These are phyloP conservation scores for Heliconius charithonia DNA, from an alignment of 2,888 invertebrate species.

Conservation along the genomic window DNA sequence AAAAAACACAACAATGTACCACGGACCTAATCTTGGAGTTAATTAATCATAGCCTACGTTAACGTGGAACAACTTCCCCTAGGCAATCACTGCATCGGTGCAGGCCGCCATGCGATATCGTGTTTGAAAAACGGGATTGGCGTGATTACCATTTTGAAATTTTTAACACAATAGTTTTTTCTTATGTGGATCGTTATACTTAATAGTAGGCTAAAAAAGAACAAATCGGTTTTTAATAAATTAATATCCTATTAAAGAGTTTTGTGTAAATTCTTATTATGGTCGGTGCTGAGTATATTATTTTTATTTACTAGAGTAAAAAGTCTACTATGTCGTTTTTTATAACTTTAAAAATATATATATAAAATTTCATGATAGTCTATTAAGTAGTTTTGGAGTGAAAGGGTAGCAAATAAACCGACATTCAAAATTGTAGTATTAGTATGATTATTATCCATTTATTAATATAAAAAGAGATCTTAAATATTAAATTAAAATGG, in stretches of 20 bases:
- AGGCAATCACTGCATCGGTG: constrained; percentile 65
- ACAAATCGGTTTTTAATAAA: not conserved
- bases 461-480: not conserved
- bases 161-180: not conserved
- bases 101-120: constrained; percentile 70
- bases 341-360: no score
- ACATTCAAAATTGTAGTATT: no score
- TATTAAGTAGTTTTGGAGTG: no score
- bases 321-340: no score
- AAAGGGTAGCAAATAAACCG: no score
- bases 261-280: not conserved
- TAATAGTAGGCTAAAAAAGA: constrained; percentile 5
- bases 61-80: constrained; percentile 47
- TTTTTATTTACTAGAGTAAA: no score
- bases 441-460: no score
- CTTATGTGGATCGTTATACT: constrained; percentile 1
- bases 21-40: constrained; percentile 30
- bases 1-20: constrained; percentile 3
- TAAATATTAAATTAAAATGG: not conserved
- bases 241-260: not conserved
- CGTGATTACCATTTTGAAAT: constrained; percentile 29
- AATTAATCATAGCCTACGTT: constrained; percentile 47
- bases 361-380: no score
- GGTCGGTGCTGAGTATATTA: not conserved
- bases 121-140: constrained; percentile 54